Percentiles rank a stretch among this genome's conserved stretches.
Evolutionary conservation across 1,140 invertebrate species (phyloP).

Genomic region (Ruditapes philippinarum): DNA sequence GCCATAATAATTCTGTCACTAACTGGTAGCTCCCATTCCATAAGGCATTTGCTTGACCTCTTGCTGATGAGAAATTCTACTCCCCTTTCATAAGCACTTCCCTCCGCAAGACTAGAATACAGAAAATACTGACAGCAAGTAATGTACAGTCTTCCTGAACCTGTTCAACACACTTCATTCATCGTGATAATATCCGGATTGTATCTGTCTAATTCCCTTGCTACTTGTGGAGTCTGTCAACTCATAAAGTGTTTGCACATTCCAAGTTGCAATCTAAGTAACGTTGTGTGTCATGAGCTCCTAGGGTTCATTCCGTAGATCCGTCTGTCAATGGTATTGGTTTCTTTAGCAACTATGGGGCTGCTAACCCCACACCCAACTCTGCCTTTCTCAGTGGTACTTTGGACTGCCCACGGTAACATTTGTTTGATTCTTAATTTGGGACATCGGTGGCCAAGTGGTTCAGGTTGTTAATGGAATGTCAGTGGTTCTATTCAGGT

Average conservation of each 20-base stretch:
- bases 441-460: too few species aligned
- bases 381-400: slow-evolving; percentile 37
- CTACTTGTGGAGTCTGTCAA: neutral
- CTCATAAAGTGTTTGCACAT: slow-evolving; percentile 27
- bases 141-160: neutral
- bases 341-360: slow-evolving; percentile 42
- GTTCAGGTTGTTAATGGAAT: too few species aligned
- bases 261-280: slow-evolving; percentile 11
- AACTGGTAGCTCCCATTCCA: neutral
- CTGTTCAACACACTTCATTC: slow-evolving; percentile 32
- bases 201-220: slow-evolving; percentile 25
- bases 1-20: slow-evolving; percentile 67
- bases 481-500: too few species aligned
- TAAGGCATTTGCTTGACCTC: neutral
- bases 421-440: too few species aligned
- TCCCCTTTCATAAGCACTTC: slow-evolving; percentile 54
- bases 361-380: slow-evolving; percentile 45
- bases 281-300: slow-evolving; percentile 42
- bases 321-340: neutral
- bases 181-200: slow-evolving; percentile 3
- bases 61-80: slow-evolving; percentile 55
- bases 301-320: slow-evolving; percentile 42
- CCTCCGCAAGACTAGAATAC: slow-evolving; percentile 48
- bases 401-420: too few species aligned
- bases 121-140: slow-evolving; percentile 1